Evolutionary conservation across 2,888 invertebrate species (phyloP), one percentile per base, ranked within the genome.

Genomic region (Amiota communis): DNA sequence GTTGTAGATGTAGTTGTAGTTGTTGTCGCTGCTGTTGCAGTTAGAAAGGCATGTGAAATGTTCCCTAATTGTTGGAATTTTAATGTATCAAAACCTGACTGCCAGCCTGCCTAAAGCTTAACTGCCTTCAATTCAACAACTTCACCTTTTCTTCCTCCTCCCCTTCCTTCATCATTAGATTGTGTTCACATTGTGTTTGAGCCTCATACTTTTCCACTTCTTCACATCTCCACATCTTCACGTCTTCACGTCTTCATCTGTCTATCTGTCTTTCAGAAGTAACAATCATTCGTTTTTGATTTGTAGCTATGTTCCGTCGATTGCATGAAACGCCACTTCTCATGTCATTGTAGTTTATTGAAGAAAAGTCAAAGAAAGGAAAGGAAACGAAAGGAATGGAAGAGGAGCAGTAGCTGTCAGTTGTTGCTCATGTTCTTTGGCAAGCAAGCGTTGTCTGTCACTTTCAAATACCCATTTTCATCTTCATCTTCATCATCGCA

Each of bases 1-100:
- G 69, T 72, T 71, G 72, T 77, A 76, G 82, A 72, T 77, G 82
- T 75, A 82, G 79, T 78, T 84, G 84, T 51, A 48, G 71, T 17
- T 46, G 64, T 53, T 71, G 67, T 47, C 49, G 49, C 51, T 73
- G 70, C 23, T 73, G 68, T n/a, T 69, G 86, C 82, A 81, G 85
- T 85, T 84, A 84, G 86, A 86, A 85, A 84, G 83, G 84, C 81
- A 85, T 85, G 81, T 80, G 81, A 86, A 86, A 85, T 86, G 86
- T 85, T 85, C 80, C 86, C 86, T 85, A 85, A 85, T 85, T 85
- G 84, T 85, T 81, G 86, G 84, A 85, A 85, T 85, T 84, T 82
- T 84, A 82, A 86, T 83, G 82, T 82, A 72, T 72, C 57, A 49
- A 67, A 36, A 23, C 8, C 74, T 59, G 61, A 77, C 59, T 11